A percentile compares a stretch with the other conserved stretches of the same genome.
Evolutionary conservation across 2,113 vertebrate species (phyloP).

Genomic region (Xenotilapia flavipinnis): DNA sequence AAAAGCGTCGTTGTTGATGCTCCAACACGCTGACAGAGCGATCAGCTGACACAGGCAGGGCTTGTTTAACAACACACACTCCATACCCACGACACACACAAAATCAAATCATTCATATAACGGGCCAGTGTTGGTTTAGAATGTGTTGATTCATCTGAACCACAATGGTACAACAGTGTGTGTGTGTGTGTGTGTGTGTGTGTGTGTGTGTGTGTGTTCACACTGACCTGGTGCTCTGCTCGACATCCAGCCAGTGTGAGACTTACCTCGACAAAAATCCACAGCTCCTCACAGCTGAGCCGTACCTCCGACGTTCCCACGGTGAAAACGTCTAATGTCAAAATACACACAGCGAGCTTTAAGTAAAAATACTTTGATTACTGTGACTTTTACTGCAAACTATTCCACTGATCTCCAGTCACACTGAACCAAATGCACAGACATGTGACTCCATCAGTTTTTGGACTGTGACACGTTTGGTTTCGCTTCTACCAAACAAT

Average conservation of each 20-base stretch:
- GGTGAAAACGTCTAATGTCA: fast-evolving
- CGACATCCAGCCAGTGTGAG: background rate
- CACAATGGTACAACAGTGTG: conserved; percentile 2
- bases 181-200: background rate
- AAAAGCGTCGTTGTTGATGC: conserved; percentile 1
- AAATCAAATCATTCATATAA: background rate
- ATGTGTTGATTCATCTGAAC: background rate
- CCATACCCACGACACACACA: background rate
- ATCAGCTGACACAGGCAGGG: conserved; percentile 13
- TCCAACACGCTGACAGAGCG: background rate
- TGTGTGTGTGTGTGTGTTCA: background rate
- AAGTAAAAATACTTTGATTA: background rate
- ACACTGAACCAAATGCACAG: background rate
- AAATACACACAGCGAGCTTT: background rate
- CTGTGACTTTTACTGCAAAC: background rate
- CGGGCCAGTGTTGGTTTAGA: background rate
- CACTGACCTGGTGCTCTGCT: background rate
- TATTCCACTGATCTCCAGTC: fast-evolving
- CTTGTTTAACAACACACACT: background rate
- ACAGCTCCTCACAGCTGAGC: fast-evolving
- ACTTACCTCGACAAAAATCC: fast-evolving
- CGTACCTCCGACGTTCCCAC: fast-evolving
- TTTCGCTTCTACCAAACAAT: background rate
- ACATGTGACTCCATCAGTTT: background rate
- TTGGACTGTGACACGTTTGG: background rate